Percentiles rank a stretch among this genome's conserved stretches.
Conservation (phyloP, 1,140 invertebrate species). For the Spodoptera litura region DNA sequence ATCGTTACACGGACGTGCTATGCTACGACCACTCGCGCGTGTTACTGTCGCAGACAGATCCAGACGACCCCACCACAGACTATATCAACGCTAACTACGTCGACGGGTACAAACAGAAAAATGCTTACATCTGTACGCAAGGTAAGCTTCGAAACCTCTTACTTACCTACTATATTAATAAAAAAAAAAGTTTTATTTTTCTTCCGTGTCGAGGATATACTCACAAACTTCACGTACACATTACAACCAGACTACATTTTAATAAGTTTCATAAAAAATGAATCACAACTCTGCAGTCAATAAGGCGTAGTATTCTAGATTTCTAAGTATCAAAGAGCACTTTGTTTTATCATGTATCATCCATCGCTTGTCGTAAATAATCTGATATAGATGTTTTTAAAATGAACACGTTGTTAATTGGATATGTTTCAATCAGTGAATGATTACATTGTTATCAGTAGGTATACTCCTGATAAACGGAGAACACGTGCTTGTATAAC, state of each 20-base stretch:
- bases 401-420: slow-evolving; percentile 1
- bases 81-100: slow-evolving; percentile 99
- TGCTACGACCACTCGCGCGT: slow-evolving; percentile 98
- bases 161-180: too few relatives aligned
- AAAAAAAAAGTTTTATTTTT: too few relatives aligned
- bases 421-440: neutral
- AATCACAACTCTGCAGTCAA: too few relatives aligned
- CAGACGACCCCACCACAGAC: slow-evolving; percentile 92
- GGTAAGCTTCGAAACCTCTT: slow-evolving; percentile 84
- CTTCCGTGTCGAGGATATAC: too few relatives aligned
- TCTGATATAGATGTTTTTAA: neutral
- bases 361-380: neutral
- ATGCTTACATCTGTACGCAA: slow-evolving; percentile 99
- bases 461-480: neutral
- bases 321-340: too few relatives aligned
- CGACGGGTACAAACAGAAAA: slow-evolving; percentile 98
- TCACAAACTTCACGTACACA: too few relatives aligned
- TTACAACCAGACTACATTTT: too few relatives aligned
- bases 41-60: slow-evolving; percentile 90
- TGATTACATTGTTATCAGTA: slow-evolving; percentile 9
- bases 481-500: neutral
- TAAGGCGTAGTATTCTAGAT: too few relatives aligned
- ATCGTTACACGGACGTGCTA: slow-evolving; percentile 98
- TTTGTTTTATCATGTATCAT: too few relatives aligned
- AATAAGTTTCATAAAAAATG: too few relatives aligned